These are phyloP conservation scores for Ceyx margarethae DNA, from an alignment of 2,113 vertebrate species.

Conservation along the genomic window DNA sequence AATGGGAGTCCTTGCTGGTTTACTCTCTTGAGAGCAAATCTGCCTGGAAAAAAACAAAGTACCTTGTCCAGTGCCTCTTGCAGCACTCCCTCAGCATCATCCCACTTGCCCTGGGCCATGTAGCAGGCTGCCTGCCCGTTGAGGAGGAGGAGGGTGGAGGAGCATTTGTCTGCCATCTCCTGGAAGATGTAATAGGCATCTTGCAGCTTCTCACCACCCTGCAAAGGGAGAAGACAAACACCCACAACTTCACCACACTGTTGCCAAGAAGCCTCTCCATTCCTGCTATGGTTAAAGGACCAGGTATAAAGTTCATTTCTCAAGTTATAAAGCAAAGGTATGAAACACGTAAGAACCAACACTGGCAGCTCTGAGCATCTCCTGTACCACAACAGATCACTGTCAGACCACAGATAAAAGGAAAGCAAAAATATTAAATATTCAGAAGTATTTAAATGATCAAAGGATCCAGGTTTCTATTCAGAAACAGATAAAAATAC, in stretches of 20 bases:
- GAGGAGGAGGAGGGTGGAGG: constrained; percentile 87
- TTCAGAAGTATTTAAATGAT: background rate
- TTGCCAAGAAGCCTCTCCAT: accelerated
- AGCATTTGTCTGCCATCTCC: constrained; percentile 95
- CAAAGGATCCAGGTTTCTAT: background rate
- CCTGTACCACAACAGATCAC: background rate
- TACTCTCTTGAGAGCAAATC: accelerated
- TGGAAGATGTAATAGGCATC: constrained; percentile 98
- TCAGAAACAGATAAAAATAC: background rate
- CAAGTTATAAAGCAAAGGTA: background rate
- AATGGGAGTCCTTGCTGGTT: background rate
- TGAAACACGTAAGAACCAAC: accelerated
- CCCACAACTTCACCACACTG: accelerated
- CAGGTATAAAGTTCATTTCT: accelerated
- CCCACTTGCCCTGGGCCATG: constrained; percentile 96
- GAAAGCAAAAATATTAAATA: background rate
- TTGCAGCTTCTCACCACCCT: constrained; percentile 96
- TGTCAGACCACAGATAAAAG: background rate
- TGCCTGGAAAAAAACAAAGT: too few species aligned
- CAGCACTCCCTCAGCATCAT: constrained; percentile 89
- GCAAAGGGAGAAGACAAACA: background rate
- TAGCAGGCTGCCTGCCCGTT: constrained; percentile 90
- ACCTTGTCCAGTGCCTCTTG: constrained; percentile 90
- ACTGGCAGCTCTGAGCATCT: background rate
- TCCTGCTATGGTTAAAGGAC: background rate